Percentiles rank a stretch among this genome's conserved stretches.
These are phyloP conservation scores for Alethe castanea DNA, from an alignment of 2,113 vertebrate species.

Conservation along the genomic window DNA sequence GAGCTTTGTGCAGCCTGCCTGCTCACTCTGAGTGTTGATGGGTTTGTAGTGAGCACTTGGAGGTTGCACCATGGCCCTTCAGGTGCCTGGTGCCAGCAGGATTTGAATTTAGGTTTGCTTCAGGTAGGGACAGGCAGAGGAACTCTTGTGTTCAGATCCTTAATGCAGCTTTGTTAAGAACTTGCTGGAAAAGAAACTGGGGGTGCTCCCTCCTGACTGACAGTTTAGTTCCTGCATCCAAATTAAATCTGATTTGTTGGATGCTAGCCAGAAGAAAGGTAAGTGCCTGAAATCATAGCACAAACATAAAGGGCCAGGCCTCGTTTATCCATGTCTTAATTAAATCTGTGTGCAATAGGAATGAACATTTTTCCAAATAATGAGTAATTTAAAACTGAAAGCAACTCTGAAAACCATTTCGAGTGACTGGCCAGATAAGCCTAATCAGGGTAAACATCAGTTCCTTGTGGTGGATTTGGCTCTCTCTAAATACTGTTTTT, in stretches of 20 bases:
- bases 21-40: background rate
- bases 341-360: background rate
- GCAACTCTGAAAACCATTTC: background rate
- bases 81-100: background rate
- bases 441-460: background rate
- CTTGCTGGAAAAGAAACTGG: background rate
- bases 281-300: background rate
- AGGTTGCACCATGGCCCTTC: background rate
- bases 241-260: background rate
- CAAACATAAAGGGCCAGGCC: background rate
- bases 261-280: background rate
- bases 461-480: background rate
- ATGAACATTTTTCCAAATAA: background rate
- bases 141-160: background rate
- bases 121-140: background rate
- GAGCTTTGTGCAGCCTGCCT: too few species aligned
- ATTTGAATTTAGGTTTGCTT: background rate
- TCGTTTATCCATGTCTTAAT: fast-evolving
- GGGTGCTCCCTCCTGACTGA: fast-evolving
- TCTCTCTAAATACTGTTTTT: background rate
- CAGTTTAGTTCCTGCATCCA: background rate
- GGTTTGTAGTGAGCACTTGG: background rate
- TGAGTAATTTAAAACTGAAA: background rate
- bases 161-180: background rate
- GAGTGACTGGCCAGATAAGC: background rate